Base-by-base conservation (phyloP, 2,113 vertebrate species). In the Apteryx mantelli region DNA sequence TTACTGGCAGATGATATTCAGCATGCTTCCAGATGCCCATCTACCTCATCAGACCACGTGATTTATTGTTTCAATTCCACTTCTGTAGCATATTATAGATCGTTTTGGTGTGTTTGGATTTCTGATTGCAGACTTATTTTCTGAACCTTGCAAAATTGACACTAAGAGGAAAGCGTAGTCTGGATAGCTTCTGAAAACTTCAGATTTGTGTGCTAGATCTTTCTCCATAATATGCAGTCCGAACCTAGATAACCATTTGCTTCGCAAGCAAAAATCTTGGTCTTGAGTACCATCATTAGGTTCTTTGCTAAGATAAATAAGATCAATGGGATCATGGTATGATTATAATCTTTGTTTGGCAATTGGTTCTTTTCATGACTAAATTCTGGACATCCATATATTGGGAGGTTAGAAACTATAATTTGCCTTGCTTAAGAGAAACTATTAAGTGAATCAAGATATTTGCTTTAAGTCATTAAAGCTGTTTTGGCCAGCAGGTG, bases 51-150 rank as follows among this genome's bases (percentile, higher is more conserved):
- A 53, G 25, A 55, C 69, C 38, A 38, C 81, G 65, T 50, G n/a
- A 82, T 40, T 91, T 56, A 40, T 71, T 74, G 82, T 87, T 91
- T 76, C 78, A 82, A 13, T 92, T 87, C 53, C 40, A n/a, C n/a
- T 91, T 95, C 40, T 69, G 20, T 70, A 71, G 34, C 17, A 14
- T 50, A 58, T 79, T 87, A 69, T 21, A 87, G 66, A 63, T 84
- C 1, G 1, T 60, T 53, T 85, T 69, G n/a, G 13, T 0, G 10
- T 50, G 44, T 80, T 95, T 74, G 74, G 74, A 84, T 93, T 95
- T 94, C 63, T 82, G 70, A 61, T 89, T 79, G 48, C 24, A 83
- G 34, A 77, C 40, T 87, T 94, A 13, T 44, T 91, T 95, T 95
- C 74, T 92, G 74, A 85, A 68, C 48, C 60, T 61, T 11, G 8